Percentiles rank a stretch among this genome's conserved stretches.
Evolutionary conservation across 1,140 invertebrate species (phyloP).

Genomic region (Tribolium madens): DNA sequence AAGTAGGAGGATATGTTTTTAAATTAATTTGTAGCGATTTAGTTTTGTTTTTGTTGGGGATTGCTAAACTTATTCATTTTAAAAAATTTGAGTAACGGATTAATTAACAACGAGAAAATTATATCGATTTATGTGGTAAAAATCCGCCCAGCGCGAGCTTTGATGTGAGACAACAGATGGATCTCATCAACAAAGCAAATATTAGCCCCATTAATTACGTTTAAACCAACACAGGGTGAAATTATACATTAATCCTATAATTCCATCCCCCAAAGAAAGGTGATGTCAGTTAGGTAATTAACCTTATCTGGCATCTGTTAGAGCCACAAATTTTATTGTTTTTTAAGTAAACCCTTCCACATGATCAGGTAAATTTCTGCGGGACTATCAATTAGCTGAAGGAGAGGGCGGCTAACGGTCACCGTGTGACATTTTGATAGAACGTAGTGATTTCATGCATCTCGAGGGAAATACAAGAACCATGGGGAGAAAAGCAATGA

Average conservation of each 20-base stretch:
- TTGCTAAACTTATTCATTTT: no score
- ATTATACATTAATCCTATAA: constrained; percentile 52
- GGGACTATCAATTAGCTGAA: constrained; percentile 47
- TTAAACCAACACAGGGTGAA: constrained; percentile 44
- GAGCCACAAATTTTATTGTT: constrained; percentile 49
- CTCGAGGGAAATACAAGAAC: constrained; percentile 51
- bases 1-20: neutral
- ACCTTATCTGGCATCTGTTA: constrained; percentile 55
- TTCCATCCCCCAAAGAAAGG: constrained; percentile 48
- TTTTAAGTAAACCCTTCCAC: constrained; percentile 45
- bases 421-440: constrained; percentile 55
- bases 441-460: constrained; percentile 51
- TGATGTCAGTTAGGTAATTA: constrained; percentile 53
- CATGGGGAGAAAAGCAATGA: constrained; percentile 38
- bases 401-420: constrained; percentile 40
- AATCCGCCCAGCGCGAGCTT: constrained; percentile 14
- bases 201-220: constrained; percentile 53
- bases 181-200: constrained; percentile 51
- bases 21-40: neutral
- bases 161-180: constrained; percentile 46
- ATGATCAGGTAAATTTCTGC: constrained; percentile 42
- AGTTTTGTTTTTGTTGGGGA: neutral
- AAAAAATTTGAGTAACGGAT: neutral
- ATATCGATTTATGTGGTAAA: constrained; percentile 26
- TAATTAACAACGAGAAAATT: neutral